Evolutionary conservation across 2,888 invertebrate genomes (phyloP).

Genomic region (Philereme transversata): DNA sequence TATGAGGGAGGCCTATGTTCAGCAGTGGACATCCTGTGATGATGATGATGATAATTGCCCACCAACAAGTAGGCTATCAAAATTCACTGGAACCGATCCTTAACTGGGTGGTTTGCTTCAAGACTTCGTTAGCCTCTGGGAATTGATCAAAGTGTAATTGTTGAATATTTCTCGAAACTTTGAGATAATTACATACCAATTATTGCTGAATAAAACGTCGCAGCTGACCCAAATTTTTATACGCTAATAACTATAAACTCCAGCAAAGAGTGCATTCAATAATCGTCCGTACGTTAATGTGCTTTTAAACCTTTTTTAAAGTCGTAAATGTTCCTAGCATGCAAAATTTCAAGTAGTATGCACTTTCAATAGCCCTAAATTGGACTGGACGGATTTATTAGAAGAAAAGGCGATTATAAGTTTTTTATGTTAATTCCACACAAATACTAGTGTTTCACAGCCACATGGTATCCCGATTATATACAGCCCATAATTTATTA

Average conservation of each 20-base stretch:
- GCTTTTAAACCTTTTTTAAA: conserved; percentile 1
- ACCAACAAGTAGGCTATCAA: conserved; percentile 15
- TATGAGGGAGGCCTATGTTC: too few species aligned
- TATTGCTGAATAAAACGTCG: conserved; percentile 16
- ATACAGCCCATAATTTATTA: too few species aligned
- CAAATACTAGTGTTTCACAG: too few species aligned
- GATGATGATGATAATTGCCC: too few species aligned
- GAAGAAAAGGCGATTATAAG: too few species aligned
- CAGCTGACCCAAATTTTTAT: conserved; percentile 20
- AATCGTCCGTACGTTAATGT: conserved; percentile 12
- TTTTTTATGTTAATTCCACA: too few species aligned
- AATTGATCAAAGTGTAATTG: conserved; percentile 27
- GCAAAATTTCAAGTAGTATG: too few species aligned
- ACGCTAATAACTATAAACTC: conserved; percentile 24
- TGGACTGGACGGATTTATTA: too few species aligned
- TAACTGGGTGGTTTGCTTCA: conserved; percentile 11
- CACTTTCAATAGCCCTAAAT: too few species aligned
- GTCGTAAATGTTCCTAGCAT: too few species aligned
- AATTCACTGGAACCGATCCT: conserved; percentile 18
- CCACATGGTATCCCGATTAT: too few species aligned
- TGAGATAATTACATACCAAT: conserved; percentile 27
- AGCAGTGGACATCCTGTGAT: too few species aligned
- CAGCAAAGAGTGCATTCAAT: conserved; percentile 9
- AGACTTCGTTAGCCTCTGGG: conserved; percentile 13
- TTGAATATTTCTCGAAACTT: conserved; percentile 31